Conservation (phyloP, 2,888 invertebrate genomes). For the Synergus umbraculus region DNA sequence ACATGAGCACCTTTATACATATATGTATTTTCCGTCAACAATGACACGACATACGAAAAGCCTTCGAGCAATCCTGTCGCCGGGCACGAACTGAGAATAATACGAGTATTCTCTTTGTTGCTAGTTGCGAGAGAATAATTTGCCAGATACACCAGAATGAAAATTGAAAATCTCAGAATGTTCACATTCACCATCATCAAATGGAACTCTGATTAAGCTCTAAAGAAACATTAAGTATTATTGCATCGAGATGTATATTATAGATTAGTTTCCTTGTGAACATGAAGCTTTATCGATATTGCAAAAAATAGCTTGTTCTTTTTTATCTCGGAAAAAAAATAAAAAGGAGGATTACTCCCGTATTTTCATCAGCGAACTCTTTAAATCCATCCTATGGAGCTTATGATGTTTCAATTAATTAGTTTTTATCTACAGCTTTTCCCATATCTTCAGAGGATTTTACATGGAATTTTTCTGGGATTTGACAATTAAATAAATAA, state of each 20-base stretch:
- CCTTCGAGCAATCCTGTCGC: constrained; percentile 9
- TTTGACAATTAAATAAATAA: too few species aligned
- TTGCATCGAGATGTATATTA: constrained; percentile 1
- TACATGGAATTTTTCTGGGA: too few species aligned
- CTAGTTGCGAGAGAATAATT: constrained; percentile 27
- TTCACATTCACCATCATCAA: background rate
- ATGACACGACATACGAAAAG: constrained; percentile 20
- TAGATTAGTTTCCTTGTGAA: constrained; percentile 16
- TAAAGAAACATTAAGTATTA: constrained; percentile 16
- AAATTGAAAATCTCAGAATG: constrained; percentile 38
- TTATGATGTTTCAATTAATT: constrained; percentile 11
- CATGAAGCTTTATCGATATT: constrained; percentile 26
- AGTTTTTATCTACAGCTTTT: background rate
- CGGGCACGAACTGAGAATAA: constrained; percentile 33
- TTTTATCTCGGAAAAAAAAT: background rate
- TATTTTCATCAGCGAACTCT: background rate
- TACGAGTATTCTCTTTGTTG: constrained; percentile 34
- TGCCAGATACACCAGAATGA: constrained; percentile 24
- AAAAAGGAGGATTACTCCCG: background rate
- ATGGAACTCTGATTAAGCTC: constrained; percentile 35
- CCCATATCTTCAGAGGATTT: too few species aligned
- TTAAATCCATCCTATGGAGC: background rate
- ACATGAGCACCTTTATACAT: constrained; percentile 10
- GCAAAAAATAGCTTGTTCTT: background rate
- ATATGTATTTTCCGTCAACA: background rate